Evolutionary conservation across 2,888 invertebrate species (phyloP), one percentile per base, ranked within the genome.

Genomic region (Macaria liturata): DNA sequence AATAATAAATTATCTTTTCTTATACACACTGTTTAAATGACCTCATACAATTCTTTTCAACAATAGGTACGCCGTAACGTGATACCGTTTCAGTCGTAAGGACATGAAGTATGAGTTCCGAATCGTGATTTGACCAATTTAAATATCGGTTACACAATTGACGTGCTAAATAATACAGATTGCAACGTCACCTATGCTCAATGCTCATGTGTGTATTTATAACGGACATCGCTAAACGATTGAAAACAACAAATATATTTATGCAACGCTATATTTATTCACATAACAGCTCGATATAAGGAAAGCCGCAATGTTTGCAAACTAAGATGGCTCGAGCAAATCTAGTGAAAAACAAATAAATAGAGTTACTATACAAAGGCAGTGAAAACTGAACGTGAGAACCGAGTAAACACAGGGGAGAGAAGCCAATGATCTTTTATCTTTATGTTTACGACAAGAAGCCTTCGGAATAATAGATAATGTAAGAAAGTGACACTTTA

Each of bases 381-480:
- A 75, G 75, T 78, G 72, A 76, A 80, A 77, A 80, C 72, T 70
- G 67, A 66, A 74, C 74, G 78, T 74, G 75, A 74, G 78, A 78
- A 78, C 62, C 64, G 57, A 68, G 68, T 65, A 69, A 70, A 72
- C 72, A 72, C 59, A 61, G 66, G 62, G 60, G 65, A 67, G 51
- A 60, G 60, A 62, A 77, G 69, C 68, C 77, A 75, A 75, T 54
- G 73, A 69, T 69, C 78, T 72, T 69, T 74, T 80, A 82, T 81
- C 81, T 59, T 49, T 39, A 46, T 42, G 42, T 56, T 54, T 42
- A n/a, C 52, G 55, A 60, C 20, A 9, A 37, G 48, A 56, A 49
- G 40, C 47, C 51, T 59, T 48, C 7, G 30, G 47, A 46, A 52
- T 46, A 47, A 42, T n/a, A 62, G 34, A 46, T 56, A 48, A 52